Base-by-base conservation (phyloP, 2,797 vertebrate species). In the Iguana delicatissima region DNA sequence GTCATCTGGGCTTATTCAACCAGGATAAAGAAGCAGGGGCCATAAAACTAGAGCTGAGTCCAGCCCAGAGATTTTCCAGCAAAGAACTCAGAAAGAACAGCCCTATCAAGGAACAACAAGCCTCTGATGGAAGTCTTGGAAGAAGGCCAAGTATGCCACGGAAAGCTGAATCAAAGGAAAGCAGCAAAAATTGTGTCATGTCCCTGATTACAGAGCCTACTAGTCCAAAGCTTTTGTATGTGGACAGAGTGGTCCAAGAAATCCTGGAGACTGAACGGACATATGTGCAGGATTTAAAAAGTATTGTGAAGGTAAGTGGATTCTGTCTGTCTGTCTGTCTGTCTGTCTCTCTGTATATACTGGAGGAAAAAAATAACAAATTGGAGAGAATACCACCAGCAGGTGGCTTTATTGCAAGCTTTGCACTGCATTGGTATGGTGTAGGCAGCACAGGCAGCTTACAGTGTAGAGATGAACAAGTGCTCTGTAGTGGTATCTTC, bases 221-320 rank as follows among this genome's bases (percentile, higher is more conserved):
- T 38, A 98, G 98, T 92, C 99, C 98, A 3, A 98, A 98, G 95
- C 98, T 99, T 55, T 97, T 98, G 24, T 99, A 99, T 0, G 99
- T 99, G 93, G 99, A 99, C 94, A 96, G 99, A 95, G 99, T 99
- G 0, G 99, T 99, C 90, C 98, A 99, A 96, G 99, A 99, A 97
- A 99, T 99, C 87, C 96, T 99, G 92, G 98, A 99, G 95, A 99
- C 99, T 0, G 99, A 99, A 94, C 98, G 98, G 95, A 99, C 98
- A 50, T 99, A 99, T 0, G 99, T 99, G 82, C 98, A 98, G 91
- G 99, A 99, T 94, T 97, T 99, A 59, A 97, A 97, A 93, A 99
- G 99, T 97, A 99, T 99, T 73, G 98, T 99, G 9, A 98, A 99
- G 98, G 99, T 99, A 98, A 96, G 97, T 46, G 42, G 0, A 57